A percentile compares a stretch with the other conserved stretches of the same genome.
Evolutionary conservation across 2,113 vertebrate genomes (phyloP).

Genomic region (Cinclus cinclus): DNA sequence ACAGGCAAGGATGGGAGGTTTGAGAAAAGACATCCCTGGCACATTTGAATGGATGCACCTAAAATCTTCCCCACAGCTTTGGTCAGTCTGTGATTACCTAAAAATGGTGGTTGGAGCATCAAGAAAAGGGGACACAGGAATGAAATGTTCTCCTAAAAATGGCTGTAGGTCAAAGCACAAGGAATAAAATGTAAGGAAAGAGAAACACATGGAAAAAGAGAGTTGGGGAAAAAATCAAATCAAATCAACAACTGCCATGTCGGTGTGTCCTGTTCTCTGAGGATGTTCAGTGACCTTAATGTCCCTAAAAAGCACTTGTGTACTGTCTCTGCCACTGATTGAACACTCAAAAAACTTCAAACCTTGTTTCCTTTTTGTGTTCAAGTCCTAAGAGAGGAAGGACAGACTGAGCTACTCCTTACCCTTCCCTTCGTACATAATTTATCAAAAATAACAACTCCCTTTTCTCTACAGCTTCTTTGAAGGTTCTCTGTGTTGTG

Average conservation of each 20-base stretch:
- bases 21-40: not conserved
- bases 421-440: not conserved
- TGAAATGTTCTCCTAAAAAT: not conserved
- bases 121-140: not conserved
- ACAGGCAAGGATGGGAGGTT: not conserved
- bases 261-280: not conserved
- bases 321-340: not conserved
- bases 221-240: not conserved
- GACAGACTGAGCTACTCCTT: not conserved
- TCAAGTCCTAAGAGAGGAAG: not conserved
- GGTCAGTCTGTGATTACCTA: not conserved
- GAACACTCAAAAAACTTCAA: not conserved
- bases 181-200: not conserved
- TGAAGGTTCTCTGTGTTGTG: not conserved
- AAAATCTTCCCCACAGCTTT: not conserved
- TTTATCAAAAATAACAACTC: slow-evolving; percentile 20
- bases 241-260: not conserved
- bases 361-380: not conserved
- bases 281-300: not conserved
- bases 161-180: not conserved
- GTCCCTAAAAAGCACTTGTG: not conserved
- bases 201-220: not conserved
- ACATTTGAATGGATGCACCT: not conserved
- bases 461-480: not conserved
- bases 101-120: not conserved